Evolutionary conservation across 2,113 vertebrate genomes (phyloP).

Genomic region (Ceratotherium simum): DNA sequence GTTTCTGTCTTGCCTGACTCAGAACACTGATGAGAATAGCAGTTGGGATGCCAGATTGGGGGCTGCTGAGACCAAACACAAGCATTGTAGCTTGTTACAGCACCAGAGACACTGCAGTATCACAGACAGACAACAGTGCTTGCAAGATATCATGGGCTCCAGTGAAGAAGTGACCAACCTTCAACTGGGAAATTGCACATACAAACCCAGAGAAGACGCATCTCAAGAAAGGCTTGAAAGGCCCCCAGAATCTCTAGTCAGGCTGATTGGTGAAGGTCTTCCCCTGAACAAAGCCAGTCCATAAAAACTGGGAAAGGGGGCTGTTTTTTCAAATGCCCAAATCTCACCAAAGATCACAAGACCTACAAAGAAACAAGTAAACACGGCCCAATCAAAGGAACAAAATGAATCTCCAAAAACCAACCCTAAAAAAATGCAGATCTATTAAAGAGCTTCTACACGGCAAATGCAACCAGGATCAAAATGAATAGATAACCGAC

Average conservation of each 20-base stretch:
- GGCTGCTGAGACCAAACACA: not conserved
- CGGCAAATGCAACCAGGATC: too few species aligned
- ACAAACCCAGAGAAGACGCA: not conserved
- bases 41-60: not conserved
- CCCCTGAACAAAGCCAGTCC: not conserved
- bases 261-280: not conserved
- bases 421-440: not conserved
- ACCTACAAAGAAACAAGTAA: not conserved
- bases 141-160: not conserved
- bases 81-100: not conserved
- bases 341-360: not conserved
- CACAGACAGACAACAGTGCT: not conserved
- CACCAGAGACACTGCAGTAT: not conserved
- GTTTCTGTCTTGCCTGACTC: not conserved
- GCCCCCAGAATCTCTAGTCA: not conserved
- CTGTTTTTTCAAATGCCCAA: not conserved
- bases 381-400: not conserved
- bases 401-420: not conserved
- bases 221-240: not conserved
- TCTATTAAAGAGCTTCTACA: too few species aligned
- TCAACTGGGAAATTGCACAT: not conserved
- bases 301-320: not conserved
- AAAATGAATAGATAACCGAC: too few species aligned
- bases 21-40: not conserved
- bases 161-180: not conserved